Percentiles rank a stretch among this genome's conserved stretches.
Evolutionary conservation across 2,113 vertebrate genomes (phyloP).

Genomic region (Dissostichus mawsoni): DNA sequence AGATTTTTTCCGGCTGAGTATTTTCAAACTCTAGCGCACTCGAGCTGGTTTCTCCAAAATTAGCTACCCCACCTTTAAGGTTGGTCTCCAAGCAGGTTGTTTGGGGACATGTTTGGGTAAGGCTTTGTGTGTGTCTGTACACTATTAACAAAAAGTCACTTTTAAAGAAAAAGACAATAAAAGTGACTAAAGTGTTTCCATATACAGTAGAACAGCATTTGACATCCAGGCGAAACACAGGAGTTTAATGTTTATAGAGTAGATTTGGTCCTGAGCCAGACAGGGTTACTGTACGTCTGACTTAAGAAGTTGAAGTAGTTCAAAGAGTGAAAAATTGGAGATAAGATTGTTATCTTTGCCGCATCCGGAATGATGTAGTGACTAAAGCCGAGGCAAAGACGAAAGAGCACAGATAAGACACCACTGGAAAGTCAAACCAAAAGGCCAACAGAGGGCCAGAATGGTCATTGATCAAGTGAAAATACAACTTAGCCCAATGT

Average conservation of each 20-base stretch:
- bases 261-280: constrained; percentile 44
- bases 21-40: no score
- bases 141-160: constrained; percentile 5
- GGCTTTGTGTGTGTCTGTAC: not conserved
- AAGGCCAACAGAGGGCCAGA: not conserved
- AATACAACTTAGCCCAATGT: constrained; percentile 15
- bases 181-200: constrained; percentile 4
- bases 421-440: constrained; percentile 8
- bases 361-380: constrained; percentile 52
- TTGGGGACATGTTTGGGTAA: no score
- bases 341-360: constrained; percentile 65
- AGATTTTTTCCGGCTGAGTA: no score
- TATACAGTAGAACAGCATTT: not conserved
- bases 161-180: constrained; percentile 33
- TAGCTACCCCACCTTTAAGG: not conserved
- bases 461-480: constrained; percentile 29
- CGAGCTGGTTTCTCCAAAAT: no score
- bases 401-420: constrained; percentile 22
- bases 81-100: constrained; percentile 20
- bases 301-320: constrained; percentile 44
- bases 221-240: not conserved
- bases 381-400: constrained; percentile 45
- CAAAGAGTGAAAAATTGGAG: constrained; percentile 54
- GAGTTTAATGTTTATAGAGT: constrained; percentile 35
- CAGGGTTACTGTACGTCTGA: constrained; percentile 42